Evolutionary conservation across 1,140 invertebrate species (phyloP).

Genomic region (Temnothorax curvispinosus): DNA sequence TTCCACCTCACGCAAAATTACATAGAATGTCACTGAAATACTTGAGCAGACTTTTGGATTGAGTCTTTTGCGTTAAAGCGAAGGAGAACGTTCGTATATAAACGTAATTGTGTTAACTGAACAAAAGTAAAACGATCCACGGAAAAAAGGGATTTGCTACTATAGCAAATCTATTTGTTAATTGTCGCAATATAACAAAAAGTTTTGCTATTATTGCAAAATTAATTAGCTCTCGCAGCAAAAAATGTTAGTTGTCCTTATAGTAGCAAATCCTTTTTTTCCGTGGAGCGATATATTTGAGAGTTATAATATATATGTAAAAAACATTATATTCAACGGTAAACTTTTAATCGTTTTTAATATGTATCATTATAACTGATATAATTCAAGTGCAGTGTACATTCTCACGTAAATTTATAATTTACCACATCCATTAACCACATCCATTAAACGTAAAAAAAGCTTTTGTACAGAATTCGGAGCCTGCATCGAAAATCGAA

Average conservation of each 20-base stretch:
- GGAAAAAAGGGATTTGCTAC: no score
- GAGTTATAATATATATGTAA: not conserved
- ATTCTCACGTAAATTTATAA: not conserved
- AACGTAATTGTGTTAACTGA: not conserved
- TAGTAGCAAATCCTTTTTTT: no score
- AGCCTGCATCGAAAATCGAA: conserved; percentile 12
- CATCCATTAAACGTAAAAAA: not conserved
- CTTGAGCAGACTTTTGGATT: not conserved
- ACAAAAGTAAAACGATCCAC: not conserved
- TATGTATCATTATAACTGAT: not conserved
- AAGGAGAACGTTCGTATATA: not conserved
- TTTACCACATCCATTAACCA: no score
- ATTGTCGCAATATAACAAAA: no score
- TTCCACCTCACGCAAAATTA: not conserved
- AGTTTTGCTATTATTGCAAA: no score
- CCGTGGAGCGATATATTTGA: no score
- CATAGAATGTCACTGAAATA: not conserved
- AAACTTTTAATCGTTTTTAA: not conserved
- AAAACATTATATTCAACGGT: not conserved
- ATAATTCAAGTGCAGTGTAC: not conserved
- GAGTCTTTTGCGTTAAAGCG: not conserved
- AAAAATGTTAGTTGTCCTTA: no score
- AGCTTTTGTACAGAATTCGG: not conserved
- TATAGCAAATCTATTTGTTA: no score
- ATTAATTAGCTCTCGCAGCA: no score